Conservation (phyloP, 2,797 vertebrate genomes). For the Lepus oiostolus region DNA sequence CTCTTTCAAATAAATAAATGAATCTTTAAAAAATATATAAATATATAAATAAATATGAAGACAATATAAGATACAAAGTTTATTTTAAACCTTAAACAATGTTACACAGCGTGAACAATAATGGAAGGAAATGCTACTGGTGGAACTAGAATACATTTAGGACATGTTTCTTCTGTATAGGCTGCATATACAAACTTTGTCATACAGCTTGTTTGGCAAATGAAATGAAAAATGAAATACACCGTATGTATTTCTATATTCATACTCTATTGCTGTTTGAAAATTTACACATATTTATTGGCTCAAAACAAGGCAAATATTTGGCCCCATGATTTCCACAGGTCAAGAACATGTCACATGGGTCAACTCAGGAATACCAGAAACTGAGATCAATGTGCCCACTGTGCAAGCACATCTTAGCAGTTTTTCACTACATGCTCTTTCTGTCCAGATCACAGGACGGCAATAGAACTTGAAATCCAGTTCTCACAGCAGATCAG, state of each 20-base stretch:
- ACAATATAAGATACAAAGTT: neutral
- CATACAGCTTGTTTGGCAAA: neutral
- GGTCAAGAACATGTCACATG: neutral
- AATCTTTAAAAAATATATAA: too few relatives aligned
- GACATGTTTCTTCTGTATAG: neutral
- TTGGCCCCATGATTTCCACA: neutral
- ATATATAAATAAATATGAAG: neutral
- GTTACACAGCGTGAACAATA: neutral
- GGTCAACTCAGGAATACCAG: too few relatives aligned
- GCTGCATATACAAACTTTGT: neutral
- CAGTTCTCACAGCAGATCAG: neutral
- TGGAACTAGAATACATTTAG: neutral
- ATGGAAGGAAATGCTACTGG: neutral
- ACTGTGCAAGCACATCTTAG: neutral
- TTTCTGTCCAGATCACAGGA: fast-evolving
- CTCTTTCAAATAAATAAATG: too few relatives aligned
- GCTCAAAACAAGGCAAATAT: neutral
- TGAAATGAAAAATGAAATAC: neutral
- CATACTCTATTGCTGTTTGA: neutral
- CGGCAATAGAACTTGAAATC: neutral
- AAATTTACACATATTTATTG: neutral
- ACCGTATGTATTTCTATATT: neutral
- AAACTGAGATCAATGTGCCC: fast-evolving
- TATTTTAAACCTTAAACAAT: neutral
- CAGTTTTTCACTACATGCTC: fast-evolving